These are phyloP conservation scores for Cololabis saira DNA, from an alignment of 2,113 vertebrate species.

Conservation along the genomic window DNA sequence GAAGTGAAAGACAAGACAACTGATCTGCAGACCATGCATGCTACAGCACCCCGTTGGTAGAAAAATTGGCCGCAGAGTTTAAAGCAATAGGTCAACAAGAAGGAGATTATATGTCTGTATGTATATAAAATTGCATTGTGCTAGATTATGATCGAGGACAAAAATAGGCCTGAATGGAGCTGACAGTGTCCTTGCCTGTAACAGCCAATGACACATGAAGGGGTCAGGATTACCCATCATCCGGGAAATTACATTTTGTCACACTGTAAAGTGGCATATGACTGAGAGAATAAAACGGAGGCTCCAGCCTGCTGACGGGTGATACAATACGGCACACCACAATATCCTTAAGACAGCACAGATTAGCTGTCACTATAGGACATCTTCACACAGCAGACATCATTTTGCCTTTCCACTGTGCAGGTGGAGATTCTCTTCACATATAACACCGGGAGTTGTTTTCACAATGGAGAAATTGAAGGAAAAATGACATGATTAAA, in stretches of 20 bases:
- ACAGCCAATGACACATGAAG: conserved; percentile 23
- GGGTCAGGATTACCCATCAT: conserved; percentile 10
- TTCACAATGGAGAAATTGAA: neutral
- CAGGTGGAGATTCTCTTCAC: conserved; percentile 6
- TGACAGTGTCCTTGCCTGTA: conserved; percentile 39
- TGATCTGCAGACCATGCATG: neutral
- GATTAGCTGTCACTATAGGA: conserved; percentile 10
- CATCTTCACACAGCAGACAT: too few relatives aligned
- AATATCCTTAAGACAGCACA: conserved; percentile 24
- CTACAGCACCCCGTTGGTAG: neutral
- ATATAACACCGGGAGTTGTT: neutral
- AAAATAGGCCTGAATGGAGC: neutral
- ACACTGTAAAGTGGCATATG: conserved; percentile 45
- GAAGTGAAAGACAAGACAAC: neutral
- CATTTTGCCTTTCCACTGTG: conserved; percentile 4
- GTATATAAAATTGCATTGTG: too few relatives aligned
- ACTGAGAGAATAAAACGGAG: conserved; percentile 32
- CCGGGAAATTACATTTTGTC: conserved; percentile 58
- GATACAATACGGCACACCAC: conserved; percentile 38
- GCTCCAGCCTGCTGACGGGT: conserved; percentile 30
- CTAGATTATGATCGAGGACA: too few relatives aligned
- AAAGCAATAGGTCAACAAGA: neutral
- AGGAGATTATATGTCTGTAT: too few relatives aligned
- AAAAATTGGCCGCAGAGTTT: neutral
- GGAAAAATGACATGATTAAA: neutral